These are phyloP conservation scores for Sebastolobus altivelis DNA, from an alignment of 2,797 vertebrate genomes.

Conservation along the genomic window DNA sequence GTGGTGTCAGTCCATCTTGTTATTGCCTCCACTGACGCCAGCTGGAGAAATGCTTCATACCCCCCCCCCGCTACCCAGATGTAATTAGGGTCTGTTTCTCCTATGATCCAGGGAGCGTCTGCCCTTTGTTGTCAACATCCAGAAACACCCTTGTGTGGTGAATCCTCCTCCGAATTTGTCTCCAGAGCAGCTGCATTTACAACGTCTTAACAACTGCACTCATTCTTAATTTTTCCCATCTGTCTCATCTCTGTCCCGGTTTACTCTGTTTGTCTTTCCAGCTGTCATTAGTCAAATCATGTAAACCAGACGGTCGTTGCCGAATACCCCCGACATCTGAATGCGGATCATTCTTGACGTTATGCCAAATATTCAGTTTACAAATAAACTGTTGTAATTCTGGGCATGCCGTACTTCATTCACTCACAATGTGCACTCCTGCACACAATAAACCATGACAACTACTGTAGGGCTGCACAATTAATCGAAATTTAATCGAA, in stretches of 20 bases:
- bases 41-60: constrained; percentile 20
- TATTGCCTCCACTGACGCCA: constrained; percentile 21
- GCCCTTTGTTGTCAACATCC: background rate
- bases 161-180: background rate
- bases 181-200: constrained; percentile 12
- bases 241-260: background rate
- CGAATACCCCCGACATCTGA: background rate
- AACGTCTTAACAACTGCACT: background rate
- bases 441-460: background rate
- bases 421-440: background rate
- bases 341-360: background rate
- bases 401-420: background rate
- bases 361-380: constrained; percentile 1
- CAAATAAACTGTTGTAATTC: background rate
- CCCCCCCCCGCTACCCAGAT: background rate
- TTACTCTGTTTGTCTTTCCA: background rate
- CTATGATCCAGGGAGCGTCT: background rate
- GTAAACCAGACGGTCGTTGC: background rate
- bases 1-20: constrained; percentile 14
- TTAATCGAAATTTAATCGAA: no score
- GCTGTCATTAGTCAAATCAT: background rate
- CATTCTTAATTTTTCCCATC: background rate
- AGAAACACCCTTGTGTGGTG: background rate
- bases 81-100: background rate
- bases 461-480: no score